Base-by-base conservation (phyloP, 2,888 invertebrate genomes). In the Keiferia lycopersicella region DNA sequence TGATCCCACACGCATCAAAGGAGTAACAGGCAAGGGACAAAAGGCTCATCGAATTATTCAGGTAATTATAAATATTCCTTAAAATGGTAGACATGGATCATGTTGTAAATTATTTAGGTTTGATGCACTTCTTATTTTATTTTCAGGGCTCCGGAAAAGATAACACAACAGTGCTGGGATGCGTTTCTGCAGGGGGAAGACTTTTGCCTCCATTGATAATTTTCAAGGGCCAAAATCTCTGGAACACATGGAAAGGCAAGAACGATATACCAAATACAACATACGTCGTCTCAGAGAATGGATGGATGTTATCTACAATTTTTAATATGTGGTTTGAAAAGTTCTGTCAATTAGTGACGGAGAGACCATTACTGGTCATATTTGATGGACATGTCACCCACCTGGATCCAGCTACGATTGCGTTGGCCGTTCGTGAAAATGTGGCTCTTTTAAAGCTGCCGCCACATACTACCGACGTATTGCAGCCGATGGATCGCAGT, bases 321-420 rank as follows among this genome's bases (percentile, higher is more conserved):
- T 53, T 64, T 41, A n/a, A n/a, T n/a, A 53, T 59, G 60, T 64
- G 61, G 64, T 64, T 64, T 64, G 64, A 20, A 39, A 64, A 61
- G 16, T 64, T 61, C 38, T 61, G 51, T 61, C 61, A 61, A 41
- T 53, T 38, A n/a, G 64, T 53, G 41, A 39, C 30, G 20, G 64
- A 64, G 61, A 64, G 61, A 45, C 64, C 64, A n/a, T 61, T 64
- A 20, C 61, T 64, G 34, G 41, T 61, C 22, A 61, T 64, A 48
- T 64, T 61, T 16, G 61, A 64, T 20, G 64, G 64, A 53, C 64
- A 64, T 61, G 61, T 61, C 38, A 61, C 64, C 39, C 64, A 64
- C 39, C 56, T 64, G 53, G 64, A 64, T 61, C 61, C 56, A 61
- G 56, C 53, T 64, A 61, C 61, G 45, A 61, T 64, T 61, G 61